Percentiles rank a stretch among this genome's conserved stretches.
Evolutionary conservation across 2,888 invertebrate species (phyloP).

Genomic region (Eupithecia exiguata): DNA sequence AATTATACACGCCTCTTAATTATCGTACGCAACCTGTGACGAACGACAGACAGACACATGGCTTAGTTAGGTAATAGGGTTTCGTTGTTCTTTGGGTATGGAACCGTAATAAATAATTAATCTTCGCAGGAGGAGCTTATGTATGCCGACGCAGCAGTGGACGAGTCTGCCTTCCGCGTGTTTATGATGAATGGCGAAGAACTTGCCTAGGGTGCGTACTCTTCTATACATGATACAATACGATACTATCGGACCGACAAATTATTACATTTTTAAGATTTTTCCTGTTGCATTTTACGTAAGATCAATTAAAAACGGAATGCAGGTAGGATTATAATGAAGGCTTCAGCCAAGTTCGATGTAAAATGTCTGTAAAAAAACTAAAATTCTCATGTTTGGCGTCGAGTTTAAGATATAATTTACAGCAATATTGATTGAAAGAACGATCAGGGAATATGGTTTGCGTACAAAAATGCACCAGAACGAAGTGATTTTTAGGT

Average conservation of each 20-base stretch:
- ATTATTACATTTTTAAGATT: neutral
- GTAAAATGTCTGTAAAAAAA: neutral
- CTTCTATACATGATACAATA: neutral
- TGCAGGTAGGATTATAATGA: neutral
- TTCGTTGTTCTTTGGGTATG: neutral
- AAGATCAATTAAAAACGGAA: neutral
- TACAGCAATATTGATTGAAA: too few relatives aligned
- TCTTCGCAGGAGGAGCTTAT: slow-evolving; percentile 74
- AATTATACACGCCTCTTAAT: too few relatives aligned
- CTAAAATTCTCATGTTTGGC: neutral
- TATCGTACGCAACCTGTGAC: too few relatives aligned
- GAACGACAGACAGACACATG: too few relatives aligned
- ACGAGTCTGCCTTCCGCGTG: slow-evolving; percentile 76
- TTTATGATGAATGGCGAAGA: slow-evolving; percentile 75
- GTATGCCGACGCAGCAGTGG: slow-evolving; percentile 72
- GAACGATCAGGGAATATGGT: too few relatives aligned
- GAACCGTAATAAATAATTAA: neutral
- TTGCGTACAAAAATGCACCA: too few relatives aligned
- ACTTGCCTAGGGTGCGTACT: slow-evolving; percentile 46
- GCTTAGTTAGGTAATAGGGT: neutral
- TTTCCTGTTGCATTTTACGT: neutral
- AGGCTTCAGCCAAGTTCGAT: neutral
- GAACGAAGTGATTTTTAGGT: too few relatives aligned
- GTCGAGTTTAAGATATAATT: neutral
- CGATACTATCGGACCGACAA: neutral